Percentiles rank a stretch among this genome's conserved stretches.
These are phyloP conservation scores for Notarius lentiginosus DNA, from an alignment of 2,113 vertebrate species.

Conservation along the genomic window DNA sequence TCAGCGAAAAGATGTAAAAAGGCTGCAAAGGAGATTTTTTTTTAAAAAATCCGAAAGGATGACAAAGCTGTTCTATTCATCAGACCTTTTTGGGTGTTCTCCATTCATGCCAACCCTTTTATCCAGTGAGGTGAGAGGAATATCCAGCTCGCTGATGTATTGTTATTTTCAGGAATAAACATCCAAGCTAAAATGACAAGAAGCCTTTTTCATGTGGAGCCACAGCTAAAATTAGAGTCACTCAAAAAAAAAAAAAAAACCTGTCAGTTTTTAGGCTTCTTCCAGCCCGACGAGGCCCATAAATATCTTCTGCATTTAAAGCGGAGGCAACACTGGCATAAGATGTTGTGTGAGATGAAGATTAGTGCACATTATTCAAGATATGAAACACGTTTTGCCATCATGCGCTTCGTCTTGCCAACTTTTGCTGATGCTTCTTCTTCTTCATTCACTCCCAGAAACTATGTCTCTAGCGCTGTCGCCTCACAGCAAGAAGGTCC, in stretches of 20 bases:
- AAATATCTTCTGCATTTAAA: constrained; percentile 46
- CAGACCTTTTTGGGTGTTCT: not conserved
- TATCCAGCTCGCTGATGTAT: constrained; percentile 32
- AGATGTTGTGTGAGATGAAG: constrained; percentile 20
- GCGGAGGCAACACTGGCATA: constrained; percentile 15
- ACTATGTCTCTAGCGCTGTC: not conserved
- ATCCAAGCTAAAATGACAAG: constrained; percentile 23
- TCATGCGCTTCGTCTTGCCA: not conserved
- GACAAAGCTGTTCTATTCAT: constrained; percentile 15
- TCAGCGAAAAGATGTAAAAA: not conserved
- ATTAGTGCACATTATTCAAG: constrained; percentile 32
- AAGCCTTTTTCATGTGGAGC: constrained; percentile 37
- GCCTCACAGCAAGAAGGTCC: too few species aligned
- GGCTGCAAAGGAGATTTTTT: not conserved
- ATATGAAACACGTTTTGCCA: not conserved
- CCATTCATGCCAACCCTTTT: constrained; percentile 19
- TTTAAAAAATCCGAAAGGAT: constrained; percentile 2
- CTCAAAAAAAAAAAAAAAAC: constrained; percentile 45
- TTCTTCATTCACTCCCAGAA: constrained; percentile 32
- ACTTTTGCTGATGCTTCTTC: constrained; percentile 11
- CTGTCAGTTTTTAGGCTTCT: constrained; percentile 35
- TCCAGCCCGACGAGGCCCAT: constrained; percentile 22
- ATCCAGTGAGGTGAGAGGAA: constrained; percentile 8
- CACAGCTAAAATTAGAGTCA: constrained; percentile 30
- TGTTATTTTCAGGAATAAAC: constrained; percentile 47